Percentiles rank a stretch among this genome's conserved stretches.
Evolutionary conservation across 2,797 vertebrate species (phyloP).

Genomic region (Muraenolepis orangiensis): DNA sequence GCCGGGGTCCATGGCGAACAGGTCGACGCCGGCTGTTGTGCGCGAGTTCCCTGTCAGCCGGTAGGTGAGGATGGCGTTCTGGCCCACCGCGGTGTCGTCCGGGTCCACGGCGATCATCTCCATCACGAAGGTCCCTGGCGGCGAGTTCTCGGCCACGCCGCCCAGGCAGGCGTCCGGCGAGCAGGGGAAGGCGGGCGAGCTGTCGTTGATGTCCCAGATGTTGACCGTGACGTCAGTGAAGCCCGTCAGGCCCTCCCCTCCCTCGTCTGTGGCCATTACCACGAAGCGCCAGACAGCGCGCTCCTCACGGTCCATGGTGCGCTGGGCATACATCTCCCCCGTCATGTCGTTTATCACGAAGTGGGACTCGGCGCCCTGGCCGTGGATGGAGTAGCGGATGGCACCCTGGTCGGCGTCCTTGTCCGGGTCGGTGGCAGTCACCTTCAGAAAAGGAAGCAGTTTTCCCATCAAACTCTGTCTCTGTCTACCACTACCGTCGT

Average conservation of each 20-base stretch:
- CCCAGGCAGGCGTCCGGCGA: constrained; percentile 78
- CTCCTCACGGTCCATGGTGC: constrained; percentile 84
- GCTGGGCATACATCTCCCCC: constrained; percentile 84
- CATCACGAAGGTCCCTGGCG: constrained; percentile 77
- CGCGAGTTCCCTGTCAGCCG: constrained; percentile 72
- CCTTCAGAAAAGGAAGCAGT: constrained; percentile 63
- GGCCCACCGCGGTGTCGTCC: constrained; percentile 73
- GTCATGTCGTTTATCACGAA: constrained; percentile 88
- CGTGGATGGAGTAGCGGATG: constrained; percentile 86
- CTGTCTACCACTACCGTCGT: not conserved
- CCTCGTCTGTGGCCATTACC: constrained; percentile 87
- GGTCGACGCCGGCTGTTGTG: constrained; percentile 54
- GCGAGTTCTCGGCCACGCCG: constrained; percentile 81
- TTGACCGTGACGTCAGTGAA: constrained; percentile 90
- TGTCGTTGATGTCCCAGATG: constrained; percentile 90
- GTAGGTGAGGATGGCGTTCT: constrained; percentile 84
- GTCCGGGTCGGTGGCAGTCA: constrained; percentile 87
- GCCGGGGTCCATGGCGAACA: constrained; percentile 79
- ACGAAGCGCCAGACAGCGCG: constrained; percentile 87
- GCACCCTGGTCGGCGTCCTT: constrained; percentile 80
- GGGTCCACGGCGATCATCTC: constrained; percentile 77
- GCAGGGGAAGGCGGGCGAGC: constrained; percentile 78
- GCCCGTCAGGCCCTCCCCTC: constrained; percentile 86
- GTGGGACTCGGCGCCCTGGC: constrained; percentile 81
- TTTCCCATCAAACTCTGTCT: not conserved